Evolutionary conservation across 2,113 vertebrate genomes (phyloP).

Genomic region (Muntiacus muntjak): DNA sequence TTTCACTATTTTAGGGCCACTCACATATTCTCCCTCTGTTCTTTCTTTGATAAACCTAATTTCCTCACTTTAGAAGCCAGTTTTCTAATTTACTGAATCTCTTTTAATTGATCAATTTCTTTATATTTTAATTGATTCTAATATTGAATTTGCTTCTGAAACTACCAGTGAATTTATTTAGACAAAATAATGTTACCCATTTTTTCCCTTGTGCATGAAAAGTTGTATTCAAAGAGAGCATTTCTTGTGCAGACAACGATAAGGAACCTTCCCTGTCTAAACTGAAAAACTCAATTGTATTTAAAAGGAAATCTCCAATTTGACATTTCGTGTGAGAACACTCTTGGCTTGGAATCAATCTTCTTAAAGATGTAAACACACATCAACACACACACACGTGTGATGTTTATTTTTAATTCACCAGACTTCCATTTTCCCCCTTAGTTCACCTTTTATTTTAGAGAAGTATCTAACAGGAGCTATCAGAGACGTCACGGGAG

Average conservation of each 20-base stretch:
- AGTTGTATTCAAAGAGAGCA: not conserved
- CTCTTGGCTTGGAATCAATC: not conserved
- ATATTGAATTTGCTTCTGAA: not conserved
- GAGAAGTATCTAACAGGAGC: not conserved
- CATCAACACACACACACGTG: accelerated
- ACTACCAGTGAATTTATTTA: not conserved
- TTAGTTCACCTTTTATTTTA: not conserved
- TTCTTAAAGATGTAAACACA: not conserved
- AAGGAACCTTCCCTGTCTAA: not conserved
- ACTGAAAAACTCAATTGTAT: too few relatives aligned
- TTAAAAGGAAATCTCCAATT: not conserved
- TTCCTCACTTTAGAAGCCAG: not conserved
- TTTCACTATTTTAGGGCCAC: not conserved
- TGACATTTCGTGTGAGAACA: accelerated
- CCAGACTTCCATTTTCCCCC: accelerated
- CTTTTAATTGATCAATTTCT: not conserved
- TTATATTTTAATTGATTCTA: not conserved
- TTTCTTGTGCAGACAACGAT: not conserved
- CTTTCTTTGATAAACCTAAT: not conserved
- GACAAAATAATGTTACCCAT: not conserved
- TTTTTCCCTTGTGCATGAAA: not conserved
- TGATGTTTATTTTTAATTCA: not conserved
- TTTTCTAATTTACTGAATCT: not conserved
- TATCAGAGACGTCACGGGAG: not conserved
- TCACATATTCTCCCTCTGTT: accelerated